Conservation (phyloP, 2,113 vertebrate species). For the Aspiorhynchus laticeps region DNA sequence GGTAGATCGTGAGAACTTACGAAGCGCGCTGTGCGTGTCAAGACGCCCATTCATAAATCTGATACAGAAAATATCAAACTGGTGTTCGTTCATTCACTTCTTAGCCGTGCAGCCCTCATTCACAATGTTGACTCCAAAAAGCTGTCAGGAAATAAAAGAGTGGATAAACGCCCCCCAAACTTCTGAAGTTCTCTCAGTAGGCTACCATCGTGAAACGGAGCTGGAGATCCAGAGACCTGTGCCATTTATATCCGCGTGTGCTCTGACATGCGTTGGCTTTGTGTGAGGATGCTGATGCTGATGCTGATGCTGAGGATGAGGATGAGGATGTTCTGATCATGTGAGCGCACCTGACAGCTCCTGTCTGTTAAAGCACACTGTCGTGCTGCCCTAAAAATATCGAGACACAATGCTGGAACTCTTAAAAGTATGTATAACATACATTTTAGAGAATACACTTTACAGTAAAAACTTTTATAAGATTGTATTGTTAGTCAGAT, state of each 20-base stretch:
- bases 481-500: not conserved
- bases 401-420: not conserved
- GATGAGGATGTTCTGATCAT: constrained; percentile 29
- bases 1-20: not conserved
- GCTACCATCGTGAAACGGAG: not conserved
- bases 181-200: not conserved
- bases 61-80: not conserved
- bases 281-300: constrained; percentile 9
- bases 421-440: not conserved
- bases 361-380: constrained; percentile 7
- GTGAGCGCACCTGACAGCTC: constrained; percentile 18
- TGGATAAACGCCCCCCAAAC: not conserved
- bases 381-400: not conserved
- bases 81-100: constrained; percentile 29
- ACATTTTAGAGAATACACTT: not conserved
- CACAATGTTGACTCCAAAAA: not conserved
- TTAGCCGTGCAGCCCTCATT: not conserved
- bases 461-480: not conserved
- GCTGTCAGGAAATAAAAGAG: not conserved
- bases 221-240: not conserved
- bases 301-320: too few species aligned
- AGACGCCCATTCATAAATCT: constrained; percentile 60
- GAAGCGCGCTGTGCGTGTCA: not conserved
- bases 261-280: not conserved
- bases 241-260: not conserved